A percentile compares a stretch with the other conserved stretches of the same genome.
Evolutionary conservation across 92 coral and sea anemone species (phyloP).

Genomic region (Zoanthus solanderi): DNA sequence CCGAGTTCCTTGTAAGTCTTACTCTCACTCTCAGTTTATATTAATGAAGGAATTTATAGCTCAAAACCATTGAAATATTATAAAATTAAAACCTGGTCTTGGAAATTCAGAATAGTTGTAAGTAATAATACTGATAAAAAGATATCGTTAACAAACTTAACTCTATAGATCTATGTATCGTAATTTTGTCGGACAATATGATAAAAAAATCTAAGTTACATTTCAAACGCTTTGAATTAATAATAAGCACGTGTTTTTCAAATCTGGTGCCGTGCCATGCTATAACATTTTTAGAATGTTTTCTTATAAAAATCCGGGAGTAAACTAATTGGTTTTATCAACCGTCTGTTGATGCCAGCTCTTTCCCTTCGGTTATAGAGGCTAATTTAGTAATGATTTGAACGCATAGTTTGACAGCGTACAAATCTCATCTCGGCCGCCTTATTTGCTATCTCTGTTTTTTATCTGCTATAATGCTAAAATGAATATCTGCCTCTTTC

Average conservation of each 20-base stretch:
- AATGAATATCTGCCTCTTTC: too few species aligned
- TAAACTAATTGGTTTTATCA: not conserved
- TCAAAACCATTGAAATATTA: not conserved
- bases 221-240: not conserved
- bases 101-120: not conserved
- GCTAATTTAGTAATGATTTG: too few species aligned
- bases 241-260: conserved; percentile 24
- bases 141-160: too few species aligned
- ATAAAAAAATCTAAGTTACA: not conserved
- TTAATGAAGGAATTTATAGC: not conserved
- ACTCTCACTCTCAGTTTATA: not conserved
- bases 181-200: not conserved
- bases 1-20: conserved; percentile 75
- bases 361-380: too few species aligned
- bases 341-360: not conserved
- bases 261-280: conserved; percentile 15
- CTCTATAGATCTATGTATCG: not conserved
- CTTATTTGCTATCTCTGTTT: too few species aligned
- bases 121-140: not conserved
- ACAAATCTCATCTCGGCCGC: too few species aligned
- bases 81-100: not conserved
- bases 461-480: too few species aligned
- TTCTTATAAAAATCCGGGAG: not conserved
- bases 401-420: too few species aligned
- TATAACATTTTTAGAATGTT: not conserved